Evolutionary conservation across 2,113 vertebrate genomes (phyloP).

Genomic region (Choloepus hoffmanni): DNA sequence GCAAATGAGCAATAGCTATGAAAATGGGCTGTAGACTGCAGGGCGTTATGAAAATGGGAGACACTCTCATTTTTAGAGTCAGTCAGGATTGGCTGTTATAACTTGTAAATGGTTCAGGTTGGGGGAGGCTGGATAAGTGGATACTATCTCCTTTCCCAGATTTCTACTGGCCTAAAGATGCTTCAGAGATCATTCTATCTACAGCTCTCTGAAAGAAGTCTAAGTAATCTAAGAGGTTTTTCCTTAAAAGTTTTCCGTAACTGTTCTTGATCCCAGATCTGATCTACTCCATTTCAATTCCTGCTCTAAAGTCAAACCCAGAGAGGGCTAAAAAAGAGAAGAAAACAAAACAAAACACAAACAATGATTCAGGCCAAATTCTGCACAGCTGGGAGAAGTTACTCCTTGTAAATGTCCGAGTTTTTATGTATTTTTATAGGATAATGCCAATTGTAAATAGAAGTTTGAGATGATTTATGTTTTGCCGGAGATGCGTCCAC

Average conservation of each 20-base stretch:
- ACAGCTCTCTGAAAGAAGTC: background rate
- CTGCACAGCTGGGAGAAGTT: background rate
- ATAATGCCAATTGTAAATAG: constrained; percentile 11
- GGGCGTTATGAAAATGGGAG: accelerated
- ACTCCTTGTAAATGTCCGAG: background rate
- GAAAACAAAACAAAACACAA: background rate
- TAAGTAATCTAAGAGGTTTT: background rate
- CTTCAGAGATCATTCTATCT: no score
- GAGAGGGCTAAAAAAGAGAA: background rate
- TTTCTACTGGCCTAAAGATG: accelerated
- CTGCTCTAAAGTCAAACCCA: background rate
- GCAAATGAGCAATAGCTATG: no score
- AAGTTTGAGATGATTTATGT: background rate
- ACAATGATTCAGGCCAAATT: background rate
- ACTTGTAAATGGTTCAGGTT: background rate
- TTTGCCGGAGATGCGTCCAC: background rate
- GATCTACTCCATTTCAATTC: background rate
- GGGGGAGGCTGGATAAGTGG: background rate
- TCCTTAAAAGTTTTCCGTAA: background rate
- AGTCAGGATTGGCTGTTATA: background rate
- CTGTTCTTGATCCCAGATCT: background rate
- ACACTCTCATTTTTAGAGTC: accelerated
- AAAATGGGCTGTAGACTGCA: no score
- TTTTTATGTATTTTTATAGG: constrained; percentile 2
- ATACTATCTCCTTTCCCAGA: accelerated